Evolutionary conservation across 2,888 invertebrate species (phyloP), one percentile per base, ranked within the genome.

Genomic region (Cheilosia vernalis): DNA sequence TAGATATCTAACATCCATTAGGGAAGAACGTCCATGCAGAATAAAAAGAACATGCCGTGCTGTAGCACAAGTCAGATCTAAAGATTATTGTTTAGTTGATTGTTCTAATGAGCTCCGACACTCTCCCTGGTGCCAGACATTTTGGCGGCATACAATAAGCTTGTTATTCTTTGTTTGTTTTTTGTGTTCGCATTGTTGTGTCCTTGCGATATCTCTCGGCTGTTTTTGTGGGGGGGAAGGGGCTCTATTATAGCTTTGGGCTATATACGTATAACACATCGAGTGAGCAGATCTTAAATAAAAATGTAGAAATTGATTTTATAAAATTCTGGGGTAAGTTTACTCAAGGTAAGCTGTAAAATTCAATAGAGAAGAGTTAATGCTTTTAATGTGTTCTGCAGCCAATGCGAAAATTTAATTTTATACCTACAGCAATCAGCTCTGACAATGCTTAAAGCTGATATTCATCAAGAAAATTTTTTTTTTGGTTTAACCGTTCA

Each of bases 41-140:
- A 40, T 13, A 61, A 40, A 58, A 66, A 49, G 27, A 55, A 42
- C 21, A 53, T 37, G 44, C 66, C 66, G 74, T 66, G 51, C 27
- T 72, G 40, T 37, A 66, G 70, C 70, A 30, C 44, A 63, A 76
- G 61, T 49, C 56, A 81, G 66, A 80, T 85, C 80, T 80, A 58
- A 66, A 80, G 81, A 85, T 85, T 85, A 85, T 76, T 85, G 85
- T 73, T 84, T 74, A 76, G 84, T 70, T 81, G 81, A 81, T 72
- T 85, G 56, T 72, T 76, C 81, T 85, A 85, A 85, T 81, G 85
- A 85, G 77, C 66, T 81, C 56, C 72, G 76, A 81, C 85, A 85
- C 81, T 81, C 72, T 82, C 47, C 60, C 60, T 70, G 66, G 27
- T 40, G 56, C 81, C 61, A 85, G 81, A 81, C 85, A 72, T 81